phyloP scores from a whole-genome alignment of 2,888 invertebrate genomes.

The Catonia carolina region DNA sequence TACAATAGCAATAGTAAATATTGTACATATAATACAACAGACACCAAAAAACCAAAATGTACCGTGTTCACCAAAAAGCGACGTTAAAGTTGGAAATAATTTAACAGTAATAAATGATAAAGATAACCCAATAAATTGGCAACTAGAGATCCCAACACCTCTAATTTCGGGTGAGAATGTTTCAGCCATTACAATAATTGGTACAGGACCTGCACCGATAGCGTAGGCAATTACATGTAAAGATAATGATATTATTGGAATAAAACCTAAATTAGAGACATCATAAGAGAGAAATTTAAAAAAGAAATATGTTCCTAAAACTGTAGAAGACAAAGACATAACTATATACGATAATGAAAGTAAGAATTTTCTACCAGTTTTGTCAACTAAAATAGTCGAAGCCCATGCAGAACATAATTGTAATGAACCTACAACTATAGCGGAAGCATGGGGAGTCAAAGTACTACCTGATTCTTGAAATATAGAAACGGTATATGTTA shows the following conservation, averaged over 20 bases:
- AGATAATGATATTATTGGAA: slow-evolving; percentile 44
- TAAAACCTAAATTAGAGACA: slow-evolving; percentile 27
- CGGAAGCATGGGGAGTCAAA: slow-evolving; percentile 38
- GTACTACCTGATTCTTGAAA: slow-evolving; percentile 38
- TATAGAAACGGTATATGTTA: slow-evolving; percentile 40
- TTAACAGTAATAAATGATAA: slow-evolving; percentile 42
- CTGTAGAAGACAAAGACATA: slow-evolving; percentile 37
- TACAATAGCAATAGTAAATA: slow-evolving; percentile 41
- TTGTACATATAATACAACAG: slow-evolving; percentile 39
- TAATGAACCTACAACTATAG: slow-evolving; percentile 44
- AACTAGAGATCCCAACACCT: slow-evolving; percentile 43
- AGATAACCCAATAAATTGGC: slow-evolving; percentile 44
- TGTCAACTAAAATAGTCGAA: slow-evolving; percentile 40
- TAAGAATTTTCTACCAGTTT: slow-evolving; percentile 44
- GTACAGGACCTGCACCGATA: slow-evolving; percentile 45
- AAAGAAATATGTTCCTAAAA: slow-evolving; percentile 39
- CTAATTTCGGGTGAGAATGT: slow-evolving; percentile 45
- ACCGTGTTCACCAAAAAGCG: slow-evolving; percentile 41
- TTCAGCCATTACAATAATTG: slow-evolving; percentile 44
- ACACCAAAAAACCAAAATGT: slow-evolving; percentile 44
- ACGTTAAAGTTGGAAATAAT: slow-evolving; percentile 42
- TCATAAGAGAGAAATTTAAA: slow-evolving; percentile 25
- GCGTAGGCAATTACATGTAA: slow-evolving; percentile 45
- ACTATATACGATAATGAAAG: slow-evolving; percentile 42
- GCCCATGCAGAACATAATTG: slow-evolving; percentile 39